A percentile compares a stretch with the other conserved stretches of the same genome.
Evolutionary conservation across 2,888 invertebrate species (phyloP).

Genomic region (Dicycla oo): DNA sequence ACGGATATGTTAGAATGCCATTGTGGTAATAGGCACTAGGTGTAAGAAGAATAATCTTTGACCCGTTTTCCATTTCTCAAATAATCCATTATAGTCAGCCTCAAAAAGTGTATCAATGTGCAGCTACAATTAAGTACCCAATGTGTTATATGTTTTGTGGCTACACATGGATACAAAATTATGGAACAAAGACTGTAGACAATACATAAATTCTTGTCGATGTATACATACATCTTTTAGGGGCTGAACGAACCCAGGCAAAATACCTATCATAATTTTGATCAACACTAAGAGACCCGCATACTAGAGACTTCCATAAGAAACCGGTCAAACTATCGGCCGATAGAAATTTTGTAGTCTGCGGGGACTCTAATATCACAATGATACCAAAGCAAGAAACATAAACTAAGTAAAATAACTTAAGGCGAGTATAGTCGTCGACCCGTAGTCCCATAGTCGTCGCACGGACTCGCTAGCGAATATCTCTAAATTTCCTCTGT

Average conservation of each 20-base stretch:
- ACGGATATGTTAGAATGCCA: too few species aligned
- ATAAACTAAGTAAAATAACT: too few species aligned
- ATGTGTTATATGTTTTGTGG: not conserved
- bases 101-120: not conserved
- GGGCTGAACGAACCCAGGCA: not conserved
- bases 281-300: too few species aligned
- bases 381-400: not conserved
- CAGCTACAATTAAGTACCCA: not conserved
- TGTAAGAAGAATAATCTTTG: not conserved
- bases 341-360: too few species aligned
- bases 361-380: not conserved
- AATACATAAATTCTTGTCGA: not conserved
- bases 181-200: not conserved
- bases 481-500: too few species aligned
- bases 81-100: not conserved
- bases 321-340: too few species aligned
- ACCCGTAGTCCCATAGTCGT: too few species aligned
- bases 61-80: not conserved
- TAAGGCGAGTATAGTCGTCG: too few species aligned
- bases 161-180: not conserved
- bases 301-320: too few species aligned
- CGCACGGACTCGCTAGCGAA: too few species aligned
- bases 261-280: not conserved
- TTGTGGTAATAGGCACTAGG: too few species aligned
- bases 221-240: not conserved